These are phyloP conservation scores for Drosophila vallismaia DNA, from an alignment of 2,888 invertebrate genomes.

Conservation along the genomic window DNA sequence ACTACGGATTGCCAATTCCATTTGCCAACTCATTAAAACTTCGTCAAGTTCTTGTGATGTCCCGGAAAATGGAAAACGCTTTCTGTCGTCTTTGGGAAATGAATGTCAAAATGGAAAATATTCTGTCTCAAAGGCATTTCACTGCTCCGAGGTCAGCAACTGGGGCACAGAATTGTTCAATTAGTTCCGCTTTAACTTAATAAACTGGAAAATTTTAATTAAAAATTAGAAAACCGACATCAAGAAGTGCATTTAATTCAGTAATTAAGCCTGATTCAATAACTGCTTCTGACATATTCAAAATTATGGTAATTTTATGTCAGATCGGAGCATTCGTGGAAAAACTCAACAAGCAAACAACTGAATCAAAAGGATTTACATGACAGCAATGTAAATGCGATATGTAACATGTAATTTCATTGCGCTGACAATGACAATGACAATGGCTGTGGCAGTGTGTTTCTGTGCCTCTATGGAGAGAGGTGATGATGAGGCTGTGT, in stretches of 20 bases:
- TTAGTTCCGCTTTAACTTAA: conserved; percentile 24
- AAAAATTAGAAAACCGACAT: neutral
- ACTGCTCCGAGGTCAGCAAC: conserved; percentile 4
- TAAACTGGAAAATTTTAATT: conserved; percentile 34
- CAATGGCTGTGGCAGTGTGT: conserved; percentile 6
- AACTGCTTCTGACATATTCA: neutral
- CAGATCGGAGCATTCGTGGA: neutral
- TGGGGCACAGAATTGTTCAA: conserved; percentile 12
- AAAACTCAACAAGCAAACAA: conserved; percentile 20
- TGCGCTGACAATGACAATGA: conserved; percentile 36
- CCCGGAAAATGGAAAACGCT: conserved; percentile 32
- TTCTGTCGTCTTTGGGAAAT: conserved; percentile 25
- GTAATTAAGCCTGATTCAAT: neutral
- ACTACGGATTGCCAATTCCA: conserved; percentile 52
- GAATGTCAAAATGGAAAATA: conserved; percentile 37
- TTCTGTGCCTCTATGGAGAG: neutral
- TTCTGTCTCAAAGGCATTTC: conserved; percentile 6
- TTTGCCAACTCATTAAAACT: conserved; percentile 61
- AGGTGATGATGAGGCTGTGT: conserved; percentile 22
- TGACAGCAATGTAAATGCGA: conserved; percentile 39
- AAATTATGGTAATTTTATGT: neutral
- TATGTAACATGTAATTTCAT: conserved; percentile 51
- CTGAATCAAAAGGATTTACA: conserved; percentile 34
- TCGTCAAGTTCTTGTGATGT: conserved; percentile 35
- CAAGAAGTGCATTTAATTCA: neutral